phyloP scores from a whole-genome alignment of 2,888 invertebrate species.

The Cerceris rybyensis region DNA sequence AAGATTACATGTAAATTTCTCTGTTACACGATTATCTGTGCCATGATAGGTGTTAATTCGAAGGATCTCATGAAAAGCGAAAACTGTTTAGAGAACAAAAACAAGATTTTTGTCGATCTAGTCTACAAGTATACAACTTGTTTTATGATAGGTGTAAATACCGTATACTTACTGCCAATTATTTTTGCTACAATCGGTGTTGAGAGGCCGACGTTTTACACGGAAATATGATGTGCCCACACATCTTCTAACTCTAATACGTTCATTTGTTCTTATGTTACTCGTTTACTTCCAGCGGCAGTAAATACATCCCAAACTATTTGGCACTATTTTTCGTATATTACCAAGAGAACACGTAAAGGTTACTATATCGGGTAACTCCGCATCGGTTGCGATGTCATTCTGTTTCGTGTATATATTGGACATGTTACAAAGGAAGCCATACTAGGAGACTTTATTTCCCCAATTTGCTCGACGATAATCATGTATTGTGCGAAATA shows the following conservation, averaged over 20 bases:
- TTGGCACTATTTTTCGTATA: too few species aligned
- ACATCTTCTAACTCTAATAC: not conserved
- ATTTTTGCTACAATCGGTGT: conserved; percentile 90
- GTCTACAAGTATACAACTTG: conserved; percentile 93
- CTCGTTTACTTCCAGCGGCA: too few species aligned
- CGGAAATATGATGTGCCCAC: conserved; percentile 86
- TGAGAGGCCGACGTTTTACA: conserved; percentile 92
- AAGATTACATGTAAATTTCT: conserved; percentile 87
- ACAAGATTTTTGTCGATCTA: conserved; percentile 90
- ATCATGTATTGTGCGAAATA: too few species aligned
- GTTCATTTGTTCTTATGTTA: too few species aligned
- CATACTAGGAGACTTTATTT: too few species aligned
- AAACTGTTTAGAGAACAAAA: conserved; percentile 86
- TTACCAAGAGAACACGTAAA: too few species aligned
- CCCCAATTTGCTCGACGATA: too few species aligned
- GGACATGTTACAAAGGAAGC: too few species aligned
- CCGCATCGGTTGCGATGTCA: too few species aligned
- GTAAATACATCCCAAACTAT: too few species aligned
- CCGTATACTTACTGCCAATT: conserved; percentile 89
- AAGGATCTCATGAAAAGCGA: conserved; percentile 86
- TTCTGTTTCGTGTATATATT: too few species aligned
- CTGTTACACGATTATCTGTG: conserved; percentile 88
- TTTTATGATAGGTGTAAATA: conserved; percentile 90
- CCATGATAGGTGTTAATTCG: conserved; percentile 87
- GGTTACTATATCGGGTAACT: too few species aligned